These are phyloP conservation scores for Myrmecophaga tridactyla DNA, from an alignment of 2,113 vertebrate genomes.

Conservation along the genomic window DNA sequence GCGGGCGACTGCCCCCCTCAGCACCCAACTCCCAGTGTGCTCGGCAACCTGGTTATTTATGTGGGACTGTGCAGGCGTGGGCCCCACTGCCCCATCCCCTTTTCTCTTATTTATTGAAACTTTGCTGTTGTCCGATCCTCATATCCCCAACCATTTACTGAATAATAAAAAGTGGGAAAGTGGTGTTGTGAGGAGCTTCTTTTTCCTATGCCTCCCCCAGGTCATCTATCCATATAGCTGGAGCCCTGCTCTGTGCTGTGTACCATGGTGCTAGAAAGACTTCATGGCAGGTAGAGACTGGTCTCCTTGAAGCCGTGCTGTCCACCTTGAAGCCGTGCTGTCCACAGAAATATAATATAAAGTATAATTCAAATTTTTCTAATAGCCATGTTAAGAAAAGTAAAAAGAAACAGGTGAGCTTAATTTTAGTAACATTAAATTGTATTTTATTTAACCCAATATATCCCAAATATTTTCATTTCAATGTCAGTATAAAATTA, in stretches of 20 bases:
- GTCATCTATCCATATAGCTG: neutral
- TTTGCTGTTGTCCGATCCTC: neutral
- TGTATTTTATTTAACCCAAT: neutral
- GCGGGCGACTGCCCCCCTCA: neutral
- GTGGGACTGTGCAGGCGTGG: slow-evolving; percentile 62
- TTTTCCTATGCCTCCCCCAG: neutral
- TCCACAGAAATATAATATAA: neutral
- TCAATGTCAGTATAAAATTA: slow-evolving; percentile 7
- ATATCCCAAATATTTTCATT: slow-evolving; percentile 23
- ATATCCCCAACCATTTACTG: slow-evolving; percentile 7
- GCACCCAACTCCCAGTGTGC: neutral
- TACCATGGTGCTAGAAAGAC: neutral
- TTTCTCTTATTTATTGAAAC: slow-evolving; percentile 75
- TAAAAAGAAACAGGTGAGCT: neutral
- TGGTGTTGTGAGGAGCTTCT: neutral
- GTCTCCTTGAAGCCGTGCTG: too few species aligned
- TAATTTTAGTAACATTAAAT: neutral
- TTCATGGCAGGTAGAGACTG: neutral
- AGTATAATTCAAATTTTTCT: neutral
- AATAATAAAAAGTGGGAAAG: slow-evolving; percentile 69
- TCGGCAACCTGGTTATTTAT: slow-evolving; percentile 70
- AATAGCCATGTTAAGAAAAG: neutral
- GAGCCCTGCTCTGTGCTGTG: neutral
- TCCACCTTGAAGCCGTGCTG: neutral
- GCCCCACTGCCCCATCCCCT: neutral